Percentiles rank a stretch among this genome's conserved stretches.
These are phyloP conservation scores for Eospalax fontanierii DNA, from an alignment of 2,797 vertebrate species.

Conservation along the genomic window DNA sequence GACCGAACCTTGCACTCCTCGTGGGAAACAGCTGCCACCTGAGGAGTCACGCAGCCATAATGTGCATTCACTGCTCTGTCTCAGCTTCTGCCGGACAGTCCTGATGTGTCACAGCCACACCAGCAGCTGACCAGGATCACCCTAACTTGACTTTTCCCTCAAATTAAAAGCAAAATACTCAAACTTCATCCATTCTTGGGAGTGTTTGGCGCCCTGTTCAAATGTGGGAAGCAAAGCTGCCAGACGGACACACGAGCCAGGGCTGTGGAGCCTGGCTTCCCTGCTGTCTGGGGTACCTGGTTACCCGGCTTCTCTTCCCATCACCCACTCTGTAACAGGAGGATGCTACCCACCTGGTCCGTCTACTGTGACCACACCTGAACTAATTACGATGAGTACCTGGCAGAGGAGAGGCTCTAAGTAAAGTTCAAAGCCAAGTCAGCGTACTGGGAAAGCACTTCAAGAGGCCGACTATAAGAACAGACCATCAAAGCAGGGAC, in stretches of 20 bases:
- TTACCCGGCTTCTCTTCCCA: background rate
- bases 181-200: background rate
- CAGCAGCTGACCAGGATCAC: background rate
- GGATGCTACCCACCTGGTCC: background rate
- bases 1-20: conserved; percentile 12
- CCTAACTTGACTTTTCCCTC: background rate
- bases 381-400: background rate
- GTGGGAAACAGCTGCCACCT: conserved; percentile 39
- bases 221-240: background rate
- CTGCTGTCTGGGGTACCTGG: background rate
- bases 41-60: conserved; percentile 59
- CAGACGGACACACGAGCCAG: accelerated
- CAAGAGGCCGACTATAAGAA: conserved; percentile 22
- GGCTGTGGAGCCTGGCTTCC: background rate
- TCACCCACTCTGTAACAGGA: background rate
- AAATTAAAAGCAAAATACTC: background rate
- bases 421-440: background rate
- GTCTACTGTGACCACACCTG: background rate
- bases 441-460: too few relatives aligned
- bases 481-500: background rate
- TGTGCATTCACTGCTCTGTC: conserved; percentile 7
- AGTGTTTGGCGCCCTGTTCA: background rate
- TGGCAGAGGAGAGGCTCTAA: background rate
- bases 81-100: background rate
- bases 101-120: background rate